Evolutionary conservation across 2,797 vertebrate species (phyloP), one percentile per base, ranked within the genome.

Genomic region (Mus spretus): DNA sequence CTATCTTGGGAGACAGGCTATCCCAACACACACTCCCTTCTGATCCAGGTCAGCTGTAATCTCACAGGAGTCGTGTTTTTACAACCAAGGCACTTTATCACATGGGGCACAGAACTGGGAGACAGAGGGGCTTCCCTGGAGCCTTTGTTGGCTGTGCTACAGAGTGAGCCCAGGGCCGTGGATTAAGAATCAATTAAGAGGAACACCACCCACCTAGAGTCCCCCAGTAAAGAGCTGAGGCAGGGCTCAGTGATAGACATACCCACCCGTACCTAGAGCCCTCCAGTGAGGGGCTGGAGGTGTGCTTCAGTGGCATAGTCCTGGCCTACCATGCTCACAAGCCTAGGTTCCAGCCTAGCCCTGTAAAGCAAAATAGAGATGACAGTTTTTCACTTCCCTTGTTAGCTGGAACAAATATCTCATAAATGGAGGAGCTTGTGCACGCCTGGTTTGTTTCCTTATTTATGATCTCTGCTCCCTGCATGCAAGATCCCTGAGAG

Each of bases 161-260:
- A 53, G 74, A 19, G 50, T 93, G 44, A 40, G 77, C 83, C 74
- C 7, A 61, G 65, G 94, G 79, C 93, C 63, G n/a, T 86, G 74
- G 74, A 93, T 89, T 93, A 89, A 96, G 94, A 96, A 95, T 97
- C 94, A 96, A 78, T 97, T 93, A 94, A 70, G 90, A 93, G 95
- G n/a, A 61, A n/a, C 3, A 40, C 7, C n/a, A 82, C 80, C n/a
- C n/a, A 40, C 37, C 55, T 61, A 61, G 57, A 61, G 57, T 28
- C 13, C n/a, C 13, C 22, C 80, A 40, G 57, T 82, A 26, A 59
- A 40, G 55, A 59, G n/a, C 24, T 28, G 59, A 61, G 57, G 40
- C 14, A 5, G 28, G 57, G 55, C 57, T 31, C 81, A 63, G 22
- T 28, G 70, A 57, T 26, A 22, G 50, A 34, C 63, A 65, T 1